Evolutionary conservation across 2,888 invertebrate species (phyloP).

Genomic region (Thysanoteuthis rhombus): DNA sequence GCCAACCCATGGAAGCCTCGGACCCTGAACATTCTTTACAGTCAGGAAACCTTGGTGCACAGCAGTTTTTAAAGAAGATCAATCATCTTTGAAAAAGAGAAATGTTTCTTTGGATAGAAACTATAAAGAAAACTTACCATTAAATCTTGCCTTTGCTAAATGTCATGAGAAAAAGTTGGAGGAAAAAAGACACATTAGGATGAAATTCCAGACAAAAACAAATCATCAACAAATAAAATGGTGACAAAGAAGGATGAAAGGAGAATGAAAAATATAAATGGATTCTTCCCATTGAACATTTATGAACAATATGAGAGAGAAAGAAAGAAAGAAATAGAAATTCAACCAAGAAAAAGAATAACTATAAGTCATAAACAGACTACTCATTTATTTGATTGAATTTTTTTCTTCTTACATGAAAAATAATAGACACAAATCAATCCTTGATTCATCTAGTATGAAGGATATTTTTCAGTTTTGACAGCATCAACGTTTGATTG

Average conservation of each 20-base stretch:
- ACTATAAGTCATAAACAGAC: not conserved
- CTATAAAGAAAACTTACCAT: conserved; percentile 32
- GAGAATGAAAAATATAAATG: not conserved
- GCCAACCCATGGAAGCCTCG: conserved; percentile 28
- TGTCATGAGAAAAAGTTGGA: conserved; percentile 21
- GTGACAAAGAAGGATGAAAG: not conserved
- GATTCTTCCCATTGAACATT: not conserved
- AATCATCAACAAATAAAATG: not conserved
- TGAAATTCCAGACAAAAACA: not conserved
- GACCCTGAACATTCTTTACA: not conserved
- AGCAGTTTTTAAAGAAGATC: not conserved
- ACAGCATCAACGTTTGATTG: not conserved
- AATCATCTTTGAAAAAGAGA: conserved; percentile 17
- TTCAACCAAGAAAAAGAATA: not conserved
- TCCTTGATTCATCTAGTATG: not conserved
- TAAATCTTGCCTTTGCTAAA: conserved; percentile 32
- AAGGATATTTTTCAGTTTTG: not conserved
- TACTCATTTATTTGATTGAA: not conserved
- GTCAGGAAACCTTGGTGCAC: not conserved
- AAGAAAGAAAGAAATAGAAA: not conserved
- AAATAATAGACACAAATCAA: not conserved
- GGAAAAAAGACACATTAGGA: conserved; percentile 25
- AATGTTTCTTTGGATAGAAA: conserved; percentile 24
- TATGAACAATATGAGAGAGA: not conserved
- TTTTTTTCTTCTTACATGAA: not conserved